A percentile compares a stretch with the other conserved stretches of the same genome.
phyloP scores from a whole-genome alignment of 2,888 invertebrate species.

The Zhengitettix transpicula region DNA sequence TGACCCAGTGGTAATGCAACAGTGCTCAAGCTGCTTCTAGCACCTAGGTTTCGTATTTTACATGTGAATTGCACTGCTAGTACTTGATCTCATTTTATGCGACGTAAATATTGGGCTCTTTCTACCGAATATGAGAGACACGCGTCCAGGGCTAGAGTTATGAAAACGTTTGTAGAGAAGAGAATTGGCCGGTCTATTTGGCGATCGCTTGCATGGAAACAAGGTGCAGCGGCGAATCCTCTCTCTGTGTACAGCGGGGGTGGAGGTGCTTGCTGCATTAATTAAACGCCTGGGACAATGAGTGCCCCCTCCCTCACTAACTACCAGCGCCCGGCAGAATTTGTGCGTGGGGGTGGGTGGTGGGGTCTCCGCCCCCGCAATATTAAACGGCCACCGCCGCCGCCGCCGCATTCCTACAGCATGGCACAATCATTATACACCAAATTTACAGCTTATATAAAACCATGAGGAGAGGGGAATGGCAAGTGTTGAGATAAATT shows the following conservation, averaged over 20 bases:
- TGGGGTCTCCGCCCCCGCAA: slow-evolving; percentile 18
- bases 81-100: too few relatives aligned
- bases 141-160: too few relatives aligned
- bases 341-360: slow-evolving; percentile 20
- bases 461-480: slow-evolving; percentile 9
- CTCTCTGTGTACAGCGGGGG: neutral
- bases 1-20: too few relatives aligned
- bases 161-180: neutral
- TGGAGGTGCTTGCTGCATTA: slow-evolving; percentile 7
- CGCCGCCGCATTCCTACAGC: slow-evolving; percentile 9
- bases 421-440: slow-evolving; percentile 13
- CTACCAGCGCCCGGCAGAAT: slow-evolving; percentile 4
- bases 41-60: too few relatives aligned
- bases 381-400: too few relatives aligned
- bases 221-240: too few relatives aligned
- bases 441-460: slow-evolving; percentile 15
- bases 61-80: too few relatives aligned
- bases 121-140: too few relatives aligned
- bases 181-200: neutral
- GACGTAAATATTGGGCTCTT: too few relatives aligned
- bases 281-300: slow-evolving; percentile 11
- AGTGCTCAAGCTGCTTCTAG: too few relatives aligned
- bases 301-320: too few relatives aligned
- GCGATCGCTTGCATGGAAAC: neutral
- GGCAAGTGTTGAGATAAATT: slow-evolving; percentile 13